A percentile compares a stretch with the other conserved stretches of the same genome.
These are phyloP conservation scores for Notocelia uddmanniana DNA, from an alignment of 2,888 invertebrate genomes.

Conservation along the genomic window DNA sequence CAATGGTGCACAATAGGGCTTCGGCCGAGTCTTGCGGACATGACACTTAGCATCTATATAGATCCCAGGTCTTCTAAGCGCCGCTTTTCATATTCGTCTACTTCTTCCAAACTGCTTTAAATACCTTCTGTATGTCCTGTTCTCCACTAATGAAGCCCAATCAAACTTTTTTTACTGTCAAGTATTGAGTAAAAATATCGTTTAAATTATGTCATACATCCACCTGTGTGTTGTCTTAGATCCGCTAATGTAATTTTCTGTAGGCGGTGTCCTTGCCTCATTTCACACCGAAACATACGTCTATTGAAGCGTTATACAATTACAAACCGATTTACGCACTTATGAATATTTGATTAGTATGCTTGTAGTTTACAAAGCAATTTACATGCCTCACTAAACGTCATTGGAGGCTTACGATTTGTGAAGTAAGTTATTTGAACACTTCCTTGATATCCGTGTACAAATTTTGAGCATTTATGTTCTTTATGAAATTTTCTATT, in stretches of 20 bases:
- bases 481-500: not conserved
- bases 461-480: not conserved
- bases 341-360: constrained; percentile 41
- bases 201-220: not conserved
- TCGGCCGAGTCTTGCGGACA: too few relatives aligned
- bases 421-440: not conserved
- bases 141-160: too few relatives aligned
- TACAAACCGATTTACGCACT: constrained; percentile 41
- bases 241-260: not conserved
- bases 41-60: too few relatives aligned
- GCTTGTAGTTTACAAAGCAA: constrained; percentile 29
- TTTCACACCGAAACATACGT: constrained; percentile 25
- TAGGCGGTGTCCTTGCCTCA: constrained; percentile 30
- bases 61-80: too few relatives aligned
- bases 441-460: not conserved
- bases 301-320: constrained; percentile 42
- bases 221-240: not conserved
- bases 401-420: constrained; percentile 12
- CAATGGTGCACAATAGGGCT: too few relatives aligned
- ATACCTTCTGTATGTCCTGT: too few relatives aligned
- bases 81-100: too few relatives aligned
- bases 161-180: not conserved
- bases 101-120: too few relatives aligned
- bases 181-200: not conserved
- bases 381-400: constrained; percentile 22